Evolutionary conservation across 2,797 vertebrate species (phyloP), one percentile per base, ranked within the genome.

Genomic region (Trachops cirrhosus): DNA sequence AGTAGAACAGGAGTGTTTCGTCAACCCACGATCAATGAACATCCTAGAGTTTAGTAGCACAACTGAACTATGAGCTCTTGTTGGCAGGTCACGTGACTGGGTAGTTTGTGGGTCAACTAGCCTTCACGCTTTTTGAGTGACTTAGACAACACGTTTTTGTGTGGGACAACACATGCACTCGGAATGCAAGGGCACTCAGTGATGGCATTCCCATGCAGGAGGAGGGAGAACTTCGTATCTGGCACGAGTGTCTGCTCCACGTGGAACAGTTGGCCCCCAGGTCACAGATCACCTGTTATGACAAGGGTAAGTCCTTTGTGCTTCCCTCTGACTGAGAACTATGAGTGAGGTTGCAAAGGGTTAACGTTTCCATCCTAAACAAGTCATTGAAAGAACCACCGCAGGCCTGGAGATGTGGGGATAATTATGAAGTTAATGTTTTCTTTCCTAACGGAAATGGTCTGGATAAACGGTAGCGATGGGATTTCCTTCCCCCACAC

Each of bases 341-440:
- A 6, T 21, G 54, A 92, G n/a, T 71, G 37, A 32, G 37, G 8
- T 9, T 59, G 50, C 34, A 87, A 92, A 85, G 59, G 32, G 73
- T 97, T 97, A 94, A 92, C 7, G 85, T 97, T 97, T 95, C 26
- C 44, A 89, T 85, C 34, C 48, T 90, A 75, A 93, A 93, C 87
- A 97, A 88, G 59, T 93, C 73, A 84, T 94, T 93, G 94, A 92
- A 96, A 88, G 86, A 95, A 91, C n/a, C 87, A 80, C 54, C 70
- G 74, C 94, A 84, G 89, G 96, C 86, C 37, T 79, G 93, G 93
- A 94, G 87, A 94, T 21, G 39, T 97, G 95, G 83, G 91, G 86
- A 96, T 97, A 88, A 95, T 92, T 96, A 96, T 44, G 74, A 97
- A 95, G 93, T 8, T 97, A 96, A 97, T 97, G 89, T 85, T 70